These are phyloP conservation scores for Oryzias melastigma DNA, from an alignment of 2,113 vertebrate genomes.

Conservation along the genomic window DNA sequence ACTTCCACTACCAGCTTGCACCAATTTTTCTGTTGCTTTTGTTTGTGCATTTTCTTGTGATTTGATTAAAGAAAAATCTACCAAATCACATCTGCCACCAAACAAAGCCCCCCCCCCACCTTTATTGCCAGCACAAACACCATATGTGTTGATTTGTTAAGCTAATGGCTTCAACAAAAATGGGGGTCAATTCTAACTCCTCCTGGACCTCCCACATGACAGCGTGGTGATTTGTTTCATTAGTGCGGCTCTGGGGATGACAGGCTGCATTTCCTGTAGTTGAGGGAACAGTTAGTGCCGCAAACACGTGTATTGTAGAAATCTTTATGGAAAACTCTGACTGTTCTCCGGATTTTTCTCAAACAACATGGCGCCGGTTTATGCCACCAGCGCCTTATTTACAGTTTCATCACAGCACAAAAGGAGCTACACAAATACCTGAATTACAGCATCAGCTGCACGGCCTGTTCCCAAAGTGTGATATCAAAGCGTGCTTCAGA, in stretches of 20 bases:
- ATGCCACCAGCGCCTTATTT: conserved; percentile 2
- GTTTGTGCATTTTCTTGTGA: too few species aligned
- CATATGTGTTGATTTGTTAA: conserved; percentile 45
- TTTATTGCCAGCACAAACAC: conserved; percentile 28
- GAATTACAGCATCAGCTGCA: not conserved
- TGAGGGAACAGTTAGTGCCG: conserved; percentile 30
- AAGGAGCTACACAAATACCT: not conserved
- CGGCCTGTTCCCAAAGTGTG: not conserved
- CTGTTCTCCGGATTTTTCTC: conserved; percentile 32
- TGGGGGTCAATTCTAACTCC: conserved; percentile 44
- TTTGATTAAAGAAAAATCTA: not conserved
- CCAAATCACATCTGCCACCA: conserved; percentile 30
- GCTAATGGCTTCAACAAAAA: conserved; percentile 37
- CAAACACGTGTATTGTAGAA: conserved; percentile 2
- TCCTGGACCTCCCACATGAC: conserved; percentile 23
- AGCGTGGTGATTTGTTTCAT: conserved; percentile 51
- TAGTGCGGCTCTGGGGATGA: conserved; percentile 35
- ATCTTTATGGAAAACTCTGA: not conserved
- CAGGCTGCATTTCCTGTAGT: conserved; percentile 22
- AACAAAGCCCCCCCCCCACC: conserved; percentile 17
- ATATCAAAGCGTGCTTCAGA: not conserved
- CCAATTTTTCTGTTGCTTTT: too few species aligned
- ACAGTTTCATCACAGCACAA: not conserved
- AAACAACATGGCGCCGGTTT: conserved; percentile 18
- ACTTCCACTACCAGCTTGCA: conserved; percentile 22